Base-by-base conservation (phyloP, 1,140 invertebrate species). In the Pteromalus puparum region DNA sequence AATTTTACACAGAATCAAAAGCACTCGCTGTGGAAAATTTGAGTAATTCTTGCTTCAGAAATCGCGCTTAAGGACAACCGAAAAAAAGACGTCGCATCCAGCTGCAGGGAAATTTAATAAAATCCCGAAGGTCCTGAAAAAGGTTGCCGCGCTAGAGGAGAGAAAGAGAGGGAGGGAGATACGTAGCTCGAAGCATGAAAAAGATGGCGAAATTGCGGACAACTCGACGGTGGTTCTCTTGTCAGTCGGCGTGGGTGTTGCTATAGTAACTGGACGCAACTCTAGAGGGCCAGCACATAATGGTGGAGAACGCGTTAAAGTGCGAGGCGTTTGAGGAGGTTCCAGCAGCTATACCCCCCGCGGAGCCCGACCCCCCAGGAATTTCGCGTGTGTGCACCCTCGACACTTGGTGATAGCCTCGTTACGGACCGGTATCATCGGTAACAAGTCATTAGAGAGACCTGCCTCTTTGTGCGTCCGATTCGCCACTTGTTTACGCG, bases 401-500 rank as follows among this genome's bases (percentile, higher is more conserved):
- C 76, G 84, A 80, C 85, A 88, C 85, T 89, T 90, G 88, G 46
- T 30, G 80, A 81, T 89, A 86, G 85, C 87, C 89, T 91, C 88
- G 90, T 91, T 91, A 90, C 87, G 85, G 86, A 48, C 86, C 82
- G 68, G 84, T 87, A 87, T 87, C 87, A 87, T 89, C 85, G 87
- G 87, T 89, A 91, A 90, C 91, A 88, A 92, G 88, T 90, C 88
- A 91, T 92, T 90, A 90, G 88, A 89, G 85, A 81, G 82, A 86
- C 85, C 82, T 86, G 65, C 30, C 34, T 74, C 30, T 74, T n/a
- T 74, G 72, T 73, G 72, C 30, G 48, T 21, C 5, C 53, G 53
- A 61, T 61, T 61, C 53, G 26, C 42, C 46, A 34, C 48, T 78
- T 65, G 76, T 28, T 28, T 53, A 12, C 24, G 3, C 13, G 46